Conservation (phyloP, 2,888 invertebrate genomes). For the Azorinus chamasolen region DNA sequence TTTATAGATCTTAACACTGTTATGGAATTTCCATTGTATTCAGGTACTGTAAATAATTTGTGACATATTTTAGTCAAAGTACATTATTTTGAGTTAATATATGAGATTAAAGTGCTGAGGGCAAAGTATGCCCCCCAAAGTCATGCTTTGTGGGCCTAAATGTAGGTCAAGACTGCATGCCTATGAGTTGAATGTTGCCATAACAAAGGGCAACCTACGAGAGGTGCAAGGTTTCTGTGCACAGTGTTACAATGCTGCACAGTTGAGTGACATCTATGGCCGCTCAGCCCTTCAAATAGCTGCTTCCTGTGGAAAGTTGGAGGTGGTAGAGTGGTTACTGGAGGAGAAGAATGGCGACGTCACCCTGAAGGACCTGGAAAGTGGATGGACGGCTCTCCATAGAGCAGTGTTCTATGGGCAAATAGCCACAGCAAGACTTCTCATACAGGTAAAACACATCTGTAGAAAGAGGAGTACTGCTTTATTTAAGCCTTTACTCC, state of each 20-base stretch:
- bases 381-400: slow-evolving; percentile 93
- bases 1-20: not conserved
- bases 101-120: not conserved
- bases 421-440: slow-evolving; percentile 90
- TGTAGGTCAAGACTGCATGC: slow-evolving; percentile 86
- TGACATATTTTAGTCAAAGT: not conserved
- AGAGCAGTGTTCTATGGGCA: slow-evolving; percentile 94
- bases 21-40: not conserved
- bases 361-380: slow-evolving; percentile 90
- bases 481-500: too few species aligned
- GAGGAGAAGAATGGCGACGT: slow-evolving; percentile 89
- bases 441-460: slow-evolving; percentile 90
- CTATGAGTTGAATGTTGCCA: slow-evolving; percentile 80
- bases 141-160: slow-evolving; percentile 80
- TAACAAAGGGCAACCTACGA: slow-evolving; percentile 79
- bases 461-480: not conserved
- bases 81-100: not conserved
- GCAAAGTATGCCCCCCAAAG: slow-evolving; percentile 66
- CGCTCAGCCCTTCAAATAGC: slow-evolving; percentile 93
- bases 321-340: slow-evolving; percentile 92
- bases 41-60: not conserved
- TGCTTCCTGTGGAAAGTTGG: slow-evolving; percentile 91
- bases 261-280: slow-evolving; percentile 87
- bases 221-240: slow-evolving; percentile 82
- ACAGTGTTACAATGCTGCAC: slow-evolving; percentile 81